Percentiles rank a stretch among this genome's conserved stretches.
phyloP scores from a whole-genome alignment of 2,888 invertebrate genomes.

The Hylaea fasciaria region DNA sequence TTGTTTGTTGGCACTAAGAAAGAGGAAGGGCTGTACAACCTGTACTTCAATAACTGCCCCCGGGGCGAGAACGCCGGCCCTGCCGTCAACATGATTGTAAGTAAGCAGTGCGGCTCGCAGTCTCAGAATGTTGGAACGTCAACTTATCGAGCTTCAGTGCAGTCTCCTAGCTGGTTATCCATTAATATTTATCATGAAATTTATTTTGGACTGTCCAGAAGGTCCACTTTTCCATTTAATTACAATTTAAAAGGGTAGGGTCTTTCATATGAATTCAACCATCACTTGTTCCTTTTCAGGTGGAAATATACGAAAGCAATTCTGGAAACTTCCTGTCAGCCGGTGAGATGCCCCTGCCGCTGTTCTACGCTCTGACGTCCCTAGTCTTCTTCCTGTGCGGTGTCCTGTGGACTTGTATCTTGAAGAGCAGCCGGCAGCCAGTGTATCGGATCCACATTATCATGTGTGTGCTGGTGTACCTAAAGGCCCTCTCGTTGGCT shows the following conservation, averaged over 20 bases:
- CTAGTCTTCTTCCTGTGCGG: slow-evolving; percentile 95
- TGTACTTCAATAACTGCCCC: slow-evolving; percentile 98
- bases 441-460: slow-evolving; percentile 98
- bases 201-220: no score
- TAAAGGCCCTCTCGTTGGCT: slow-evolving; percentile 95
- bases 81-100: slow-evolving; percentile 89
- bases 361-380: slow-evolving; percentile 96
- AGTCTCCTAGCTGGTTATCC: no score
- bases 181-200: no score
- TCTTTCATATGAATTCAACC: no score
- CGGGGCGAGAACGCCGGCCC: slow-evolving; percentile 69
- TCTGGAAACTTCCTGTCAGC: slow-evolving; percentile 95
- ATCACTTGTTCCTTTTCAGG: slow-evolving; percentile 78
- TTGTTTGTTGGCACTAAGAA: slow-evolving; percentile 89
- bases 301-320: slow-evolving; percentile 95
- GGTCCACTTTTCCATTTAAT: no score
- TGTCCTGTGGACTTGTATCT: slow-evolving; percentile 95
- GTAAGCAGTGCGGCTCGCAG: slow-evolving; percentile 41
- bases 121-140: no score
- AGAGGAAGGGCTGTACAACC: slow-evolving; percentile 96
- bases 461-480: slow-evolving; percentile 96
- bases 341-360: slow-evolving; percentile 98
- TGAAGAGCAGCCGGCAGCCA: slow-evolving; percentile 92
- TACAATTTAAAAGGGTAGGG: no score
- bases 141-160: no score